Evolutionary conservation across 1,140 invertebrate species (phyloP).

Genomic region (Drosophila grimshawi): DNA sequence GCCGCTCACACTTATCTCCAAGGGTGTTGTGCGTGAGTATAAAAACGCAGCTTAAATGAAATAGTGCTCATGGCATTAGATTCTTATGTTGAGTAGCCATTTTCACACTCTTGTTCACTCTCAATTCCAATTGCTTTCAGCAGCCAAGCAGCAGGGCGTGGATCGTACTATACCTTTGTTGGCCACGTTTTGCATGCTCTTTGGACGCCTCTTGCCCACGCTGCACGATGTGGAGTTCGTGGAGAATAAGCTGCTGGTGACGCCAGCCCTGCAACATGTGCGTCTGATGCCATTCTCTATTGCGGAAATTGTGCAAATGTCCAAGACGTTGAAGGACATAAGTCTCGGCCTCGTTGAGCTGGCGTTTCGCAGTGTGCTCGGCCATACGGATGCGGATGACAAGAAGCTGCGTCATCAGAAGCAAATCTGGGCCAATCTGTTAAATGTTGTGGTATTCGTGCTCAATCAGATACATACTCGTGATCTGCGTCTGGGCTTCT

Average conservation of each 20-base stretch:
- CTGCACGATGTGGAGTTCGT: slow-evolving; percentile 95
- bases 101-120: background rate
- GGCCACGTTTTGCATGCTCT: slow-evolving; percentile 94
- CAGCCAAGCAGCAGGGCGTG: slow-evolving; percentile 88
- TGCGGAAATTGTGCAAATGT: slow-evolving; percentile 87
- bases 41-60: background rate
- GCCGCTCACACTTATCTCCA: slow-evolving; percentile 78
- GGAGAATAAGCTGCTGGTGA: slow-evolving; percentile 82
- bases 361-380: slow-evolving; percentile 88
- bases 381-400: slow-evolving; percentile 73
- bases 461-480: slow-evolving; percentile 92
- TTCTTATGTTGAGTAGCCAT: too few relatives aligned
- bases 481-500: slow-evolving; percentile 91
- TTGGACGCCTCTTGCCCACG: slow-evolving; percentile 92
- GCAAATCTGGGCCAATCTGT: slow-evolving; percentile 86
- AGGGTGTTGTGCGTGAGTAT: slow-evolving; percentile 83
- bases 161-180: slow-evolving; percentile 91
- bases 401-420: slow-evolving; percentile 84
- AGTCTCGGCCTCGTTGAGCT: slow-evolving; percentile 95
- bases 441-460: slow-evolving; percentile 87
- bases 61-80: too few relatives aligned
- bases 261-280: slow-evolving; percentile 50
- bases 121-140: background rate
- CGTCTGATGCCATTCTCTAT: slow-evolving; percentile 83
- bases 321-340: slow-evolving; percentile 90